Conservation (phyloP, 2,888 invertebrate species). For the Diplazon laetatorius region DNA sequence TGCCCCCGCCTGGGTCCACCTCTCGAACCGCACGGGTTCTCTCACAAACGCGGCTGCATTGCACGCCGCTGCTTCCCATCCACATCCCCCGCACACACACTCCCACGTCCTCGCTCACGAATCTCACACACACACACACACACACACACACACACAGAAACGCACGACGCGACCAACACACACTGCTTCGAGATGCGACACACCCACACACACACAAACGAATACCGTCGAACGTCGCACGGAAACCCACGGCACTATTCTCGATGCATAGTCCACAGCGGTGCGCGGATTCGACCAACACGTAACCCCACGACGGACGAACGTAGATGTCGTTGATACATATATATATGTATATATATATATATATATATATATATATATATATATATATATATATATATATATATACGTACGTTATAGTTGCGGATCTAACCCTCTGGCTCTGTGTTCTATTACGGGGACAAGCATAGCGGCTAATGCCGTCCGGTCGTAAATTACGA, state of each 20-base stretch:
- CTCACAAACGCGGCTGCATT: conserved; percentile 57
- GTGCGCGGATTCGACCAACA: conserved; percentile 27
- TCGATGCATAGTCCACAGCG: conserved; percentile 20
- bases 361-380: too few relatives aligned
- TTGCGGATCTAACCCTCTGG: conserved; percentile 26
- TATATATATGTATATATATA: too few relatives aligned
- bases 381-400: too few relatives aligned
- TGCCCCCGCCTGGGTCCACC: conserved; percentile 53
- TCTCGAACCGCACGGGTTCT: conserved; percentile 57
- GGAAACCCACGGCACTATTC: background rate
- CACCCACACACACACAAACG: conserved; percentile 7
- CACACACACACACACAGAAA: conserved; percentile 9
- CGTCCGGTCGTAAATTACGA: conserved; percentile 78
- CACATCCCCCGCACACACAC: conserved; percentile 31
- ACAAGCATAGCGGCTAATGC: conserved; percentile 78
- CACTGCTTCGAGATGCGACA: too few relatives aligned
- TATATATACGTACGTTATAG: too few relatives aligned
- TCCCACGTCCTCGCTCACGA: background rate
- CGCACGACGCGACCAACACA: background rate
- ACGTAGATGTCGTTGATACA: too few relatives aligned
- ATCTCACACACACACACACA: background rate
- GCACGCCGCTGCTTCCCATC: conserved; percentile 45
- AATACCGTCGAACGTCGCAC: background rate
- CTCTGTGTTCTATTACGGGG: conserved; percentile 73
- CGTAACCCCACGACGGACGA: conserved; percentile 9